Conservation (phyloP, 2,888 invertebrate species). For the Notocelia uddmanniana region DNA sequence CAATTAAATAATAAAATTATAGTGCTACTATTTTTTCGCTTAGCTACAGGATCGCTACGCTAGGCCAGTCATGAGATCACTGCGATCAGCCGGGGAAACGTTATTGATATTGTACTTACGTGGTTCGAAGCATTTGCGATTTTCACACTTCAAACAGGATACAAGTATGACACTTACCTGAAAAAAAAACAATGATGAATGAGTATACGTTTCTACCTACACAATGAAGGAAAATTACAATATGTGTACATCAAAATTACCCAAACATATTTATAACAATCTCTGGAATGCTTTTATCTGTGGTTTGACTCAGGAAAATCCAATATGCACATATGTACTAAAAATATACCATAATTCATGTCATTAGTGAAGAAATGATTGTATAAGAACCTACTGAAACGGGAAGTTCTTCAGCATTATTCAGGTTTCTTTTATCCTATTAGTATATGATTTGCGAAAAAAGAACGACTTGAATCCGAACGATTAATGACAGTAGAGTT, state of each 20-base stretch:
- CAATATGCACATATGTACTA: not conserved
- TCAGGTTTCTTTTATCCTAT: no score
- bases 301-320: conserved; percentile 12
- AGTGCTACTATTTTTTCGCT: no score
- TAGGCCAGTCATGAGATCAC: no score
- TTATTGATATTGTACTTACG: not conserved
- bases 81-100: no score
- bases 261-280: not conserved
- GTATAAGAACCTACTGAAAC: no score
- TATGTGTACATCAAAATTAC: not conserved
- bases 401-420: no score
- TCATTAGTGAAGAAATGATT: not conserved
- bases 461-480: no score
- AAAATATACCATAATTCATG: not conserved
- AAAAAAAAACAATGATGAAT: conserved; percentile 15
- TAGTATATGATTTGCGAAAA: no score
- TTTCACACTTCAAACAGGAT: not conserved
- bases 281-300: conserved; percentile 26
- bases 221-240: not conserved
- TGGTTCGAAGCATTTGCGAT: not conserved
- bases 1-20: no score
- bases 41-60: no score
- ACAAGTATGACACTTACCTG: conserved; percentile 39
- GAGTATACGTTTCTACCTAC: not conserved
- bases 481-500: no score